Percentiles rank a stretch among this genome's conserved stretches.
These are phyloP conservation scores for Pseudomyrmex concolor DNA, from an alignment of 1,140 invertebrate species.

Conservation along the genomic window DNA sequence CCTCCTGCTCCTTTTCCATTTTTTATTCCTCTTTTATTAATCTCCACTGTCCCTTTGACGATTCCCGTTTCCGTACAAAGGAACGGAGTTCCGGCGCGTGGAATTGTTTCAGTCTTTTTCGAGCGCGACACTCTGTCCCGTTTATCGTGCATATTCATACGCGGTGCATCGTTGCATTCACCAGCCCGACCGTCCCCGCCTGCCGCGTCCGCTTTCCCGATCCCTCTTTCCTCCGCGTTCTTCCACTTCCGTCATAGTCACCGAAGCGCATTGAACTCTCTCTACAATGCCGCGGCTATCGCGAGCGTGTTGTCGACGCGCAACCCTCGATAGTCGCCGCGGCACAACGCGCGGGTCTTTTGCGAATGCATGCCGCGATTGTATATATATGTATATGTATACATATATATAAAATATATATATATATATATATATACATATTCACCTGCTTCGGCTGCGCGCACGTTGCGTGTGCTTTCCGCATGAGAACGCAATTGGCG, in stretches of 20 bases:
- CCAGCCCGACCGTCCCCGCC: constrained; percentile 5
- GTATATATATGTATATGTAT: too few relatives aligned
- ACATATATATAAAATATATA: too few relatives aligned
- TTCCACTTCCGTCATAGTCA: constrained; percentile 67
- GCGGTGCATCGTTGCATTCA: constrained; percentile 57
- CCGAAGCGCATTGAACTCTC: constrained; percentile 72
- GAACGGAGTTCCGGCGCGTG: constrained; percentile 53
- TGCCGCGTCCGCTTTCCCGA: not conserved
- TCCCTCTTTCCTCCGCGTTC: constrained; percentile 24
- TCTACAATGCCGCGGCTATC: constrained; percentile 68
- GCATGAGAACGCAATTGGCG: constrained; percentile 71
- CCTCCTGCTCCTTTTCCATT: not conserved
- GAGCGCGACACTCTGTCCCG: constrained; percentile 57
- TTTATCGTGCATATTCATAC: constrained; percentile 53
- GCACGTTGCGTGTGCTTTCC: constrained; percentile 64
- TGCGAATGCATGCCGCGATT: constrained; percentile 56
- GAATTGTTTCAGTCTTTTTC: constrained; percentile 58
- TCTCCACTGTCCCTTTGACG: constrained; percentile 54
- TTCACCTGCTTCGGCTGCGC: constrained; percentile 33
- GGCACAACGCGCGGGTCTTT: constrained; percentile 57
- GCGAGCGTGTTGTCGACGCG: constrained; percentile 67
- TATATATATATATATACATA: too few relatives aligned
- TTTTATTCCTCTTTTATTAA: constrained; percentile 42
- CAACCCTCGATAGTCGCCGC: constrained; percentile 54
- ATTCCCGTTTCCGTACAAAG: constrained; percentile 48